A percentile compares a stretch with the other conserved stretches of the same genome.
These are phyloP conservation scores for Argyresthia albistria DNA, from an alignment of 2,888 invertebrate genomes.

Conservation along the genomic window DNA sequence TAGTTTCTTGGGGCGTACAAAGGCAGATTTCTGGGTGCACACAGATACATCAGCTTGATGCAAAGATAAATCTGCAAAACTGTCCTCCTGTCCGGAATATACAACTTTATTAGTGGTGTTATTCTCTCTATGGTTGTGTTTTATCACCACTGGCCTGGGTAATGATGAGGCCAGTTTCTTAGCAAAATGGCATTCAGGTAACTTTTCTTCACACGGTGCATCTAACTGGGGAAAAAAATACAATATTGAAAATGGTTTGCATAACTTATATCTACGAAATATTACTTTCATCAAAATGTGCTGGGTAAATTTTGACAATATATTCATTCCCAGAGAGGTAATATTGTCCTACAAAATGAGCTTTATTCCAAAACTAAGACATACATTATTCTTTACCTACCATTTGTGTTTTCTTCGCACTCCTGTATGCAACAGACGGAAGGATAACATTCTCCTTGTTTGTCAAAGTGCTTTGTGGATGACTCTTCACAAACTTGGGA, in stretches of 20 bases:
- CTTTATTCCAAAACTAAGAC: background rate
- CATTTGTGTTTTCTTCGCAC: slow-evolving; percentile 45
- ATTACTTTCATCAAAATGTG: background rate
- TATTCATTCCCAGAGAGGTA: too few relatives aligned
- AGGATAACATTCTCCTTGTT: slow-evolving; percentile 41
- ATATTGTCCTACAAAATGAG: too few relatives aligned
- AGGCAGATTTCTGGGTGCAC: slow-evolving; percentile 42
- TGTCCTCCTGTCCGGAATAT: slow-evolving; percentile 30
- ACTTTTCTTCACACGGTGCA: slow-evolving; percentile 30
- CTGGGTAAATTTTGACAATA: too few relatives aligned
- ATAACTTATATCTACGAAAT: too few relatives aligned
- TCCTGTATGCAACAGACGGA: slow-evolving; percentile 39
- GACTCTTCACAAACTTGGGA: slow-evolving; percentile 29
- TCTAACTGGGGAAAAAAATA: slow-evolving; percentile 29
- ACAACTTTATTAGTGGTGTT: slow-evolving; percentile 22
- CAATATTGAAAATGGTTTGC: too few relatives aligned
- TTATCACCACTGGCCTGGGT: slow-evolving; percentile 37
- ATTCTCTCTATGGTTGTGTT: slow-evolving; percentile 36
- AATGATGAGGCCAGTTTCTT: slow-evolving; percentile 32
- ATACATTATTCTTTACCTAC: slow-evolving; percentile 23
- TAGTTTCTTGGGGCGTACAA: slow-evolving; percentile 20
- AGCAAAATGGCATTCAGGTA: slow-evolving; percentile 35
- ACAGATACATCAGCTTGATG: slow-evolving; percentile 49
- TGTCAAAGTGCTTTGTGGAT: slow-evolving; percentile 13
- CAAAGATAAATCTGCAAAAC: slow-evolving; percentile 38